Base-by-base conservation (phyloP, 37 sponge, comb jelly and placozoan species). In the Amphimedon queenslandica region DNA sequence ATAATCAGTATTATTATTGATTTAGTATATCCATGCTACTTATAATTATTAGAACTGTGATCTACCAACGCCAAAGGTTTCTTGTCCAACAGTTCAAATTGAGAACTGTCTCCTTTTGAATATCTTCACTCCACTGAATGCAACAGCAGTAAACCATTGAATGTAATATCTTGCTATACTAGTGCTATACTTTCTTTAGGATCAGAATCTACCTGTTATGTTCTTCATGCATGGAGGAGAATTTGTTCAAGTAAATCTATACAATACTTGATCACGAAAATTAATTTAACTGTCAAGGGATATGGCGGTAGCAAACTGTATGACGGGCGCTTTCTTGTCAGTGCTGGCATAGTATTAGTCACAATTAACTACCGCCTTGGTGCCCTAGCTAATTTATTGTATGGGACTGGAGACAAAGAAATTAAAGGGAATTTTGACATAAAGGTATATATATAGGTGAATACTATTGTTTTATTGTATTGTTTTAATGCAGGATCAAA, bases 291-390 rank as follows among this genome's bases (percentile, higher is more conserved):
- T 37, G 1, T 67, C 3, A 53, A 89, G 90, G 90, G 90, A 21
- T 89, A 80, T 56, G 75, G 76, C n/a, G 85, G 85, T 27, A 77
- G 77, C 1, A 1, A 20, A 18, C 43, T 89, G 40, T 89, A 89
- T 69, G 85, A 89, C 71, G 84, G 90, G 0, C 80, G 84, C 61
- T 85, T 84, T 70, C 78, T 90, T 40, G 91, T 76, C 58, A 90
- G 85, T 65, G 70, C 82, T 2, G 56, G 64, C 36, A 77, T 87
- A n/a, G 65, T 85, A 31, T 47, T 85, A 34, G 94, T 94, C 28
- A 84, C 90, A 11, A 83, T 86, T 57, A 94, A 94, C 75, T 94
- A 94, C 55, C 72, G 94, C 1, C 84, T 94, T 2, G 90, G 87
- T 2, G 90, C 90, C 28, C 39, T 94, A 16, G 94, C 90, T 0